Percentiles rank a stretch among this genome's conserved stretches.
Conservation (phyloP, 2,888 invertebrate species). For the Parnassius apollo region DNA sequence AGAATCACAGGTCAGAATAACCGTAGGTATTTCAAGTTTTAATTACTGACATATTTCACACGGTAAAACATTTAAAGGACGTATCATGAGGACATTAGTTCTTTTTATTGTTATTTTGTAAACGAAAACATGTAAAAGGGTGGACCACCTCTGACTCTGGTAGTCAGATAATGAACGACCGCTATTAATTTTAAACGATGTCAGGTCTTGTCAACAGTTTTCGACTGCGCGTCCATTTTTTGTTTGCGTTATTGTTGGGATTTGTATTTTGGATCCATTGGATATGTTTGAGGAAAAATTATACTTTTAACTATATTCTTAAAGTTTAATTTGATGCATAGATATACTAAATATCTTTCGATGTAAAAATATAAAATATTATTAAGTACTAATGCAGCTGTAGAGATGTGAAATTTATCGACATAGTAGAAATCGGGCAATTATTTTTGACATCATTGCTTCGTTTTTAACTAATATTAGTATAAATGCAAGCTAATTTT, state of each 20-base stretch:
- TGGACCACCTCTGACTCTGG: conserved; percentile 75
- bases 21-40: conserved; percentile 48
- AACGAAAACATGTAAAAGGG: conserved; percentile 52
- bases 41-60: conserved; percentile 66
- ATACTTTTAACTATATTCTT: conserved; percentile 17
- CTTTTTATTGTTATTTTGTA: conserved; percentile 42
- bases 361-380: too few species aligned
- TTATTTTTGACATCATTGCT: too few species aligned
- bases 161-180: conserved; percentile 67
- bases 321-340: background rate
- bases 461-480: too few species aligned
- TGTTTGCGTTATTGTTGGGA: conserved; percentile 15
- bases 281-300: conserved; percentile 35
- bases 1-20: conserved; percentile 24
- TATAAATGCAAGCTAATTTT: too few species aligned
- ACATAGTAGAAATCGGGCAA: too few species aligned
- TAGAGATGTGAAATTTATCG: too few species aligned
- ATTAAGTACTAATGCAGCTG: too few species aligned
- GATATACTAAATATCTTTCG: too few species aligned
- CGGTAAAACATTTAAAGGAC: conserved; percentile 51
- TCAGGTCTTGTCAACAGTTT: conserved; percentile 75
- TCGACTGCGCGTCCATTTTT: conserved; percentile 21
- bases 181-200: conserved; percentile 73
- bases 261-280: conserved; percentile 41
- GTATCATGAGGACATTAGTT: conserved; percentile 46